Evolutionary conservation across 1,140 invertebrate species (phyloP).

Genomic region (Danaus plexippus): DNA sequence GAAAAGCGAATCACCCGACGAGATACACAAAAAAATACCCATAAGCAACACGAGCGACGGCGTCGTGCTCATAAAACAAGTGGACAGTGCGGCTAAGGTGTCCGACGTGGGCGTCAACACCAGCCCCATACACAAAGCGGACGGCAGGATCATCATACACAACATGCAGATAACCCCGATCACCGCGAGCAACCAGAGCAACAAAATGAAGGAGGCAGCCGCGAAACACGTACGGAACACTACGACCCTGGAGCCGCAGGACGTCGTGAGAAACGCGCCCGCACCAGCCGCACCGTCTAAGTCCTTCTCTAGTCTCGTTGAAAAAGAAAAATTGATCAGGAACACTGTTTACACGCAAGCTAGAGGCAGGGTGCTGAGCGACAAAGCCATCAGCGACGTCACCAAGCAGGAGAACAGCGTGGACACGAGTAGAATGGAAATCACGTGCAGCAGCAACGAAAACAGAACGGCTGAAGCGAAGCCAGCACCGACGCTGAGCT

Average conservation of each 20-base stretch:
- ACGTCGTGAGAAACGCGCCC: constrained; percentile 13
- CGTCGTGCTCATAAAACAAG: constrained; percentile 20
- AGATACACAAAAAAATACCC: constrained; percentile 41
- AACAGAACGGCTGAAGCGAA: constrained; percentile 4
- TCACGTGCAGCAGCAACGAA: constrained; percentile 5
- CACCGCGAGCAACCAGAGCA: constrained; percentile 17
- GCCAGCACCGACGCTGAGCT: no score
- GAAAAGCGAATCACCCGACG: constrained; percentile 61
- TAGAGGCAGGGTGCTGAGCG: constrained; percentile 40
- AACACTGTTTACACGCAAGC: constrained; percentile 63
- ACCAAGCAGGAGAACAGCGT: constrained; percentile 2
- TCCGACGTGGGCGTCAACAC: constrained; percentile 39
- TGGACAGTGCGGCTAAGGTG: constrained; percentile 20
- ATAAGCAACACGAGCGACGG: constrained; percentile 17
- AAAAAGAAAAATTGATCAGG: constrained; percentile 55
- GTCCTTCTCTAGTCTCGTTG: constrained; percentile 12
- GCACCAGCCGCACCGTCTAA: constrained; percentile 5
- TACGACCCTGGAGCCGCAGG: constrained; percentile 15
- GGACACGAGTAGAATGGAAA: constrained; percentile 16
- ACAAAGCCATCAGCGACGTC: constrained; percentile 24
- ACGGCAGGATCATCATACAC: constrained; percentile 25
- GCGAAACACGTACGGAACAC: constrained; percentile 20
- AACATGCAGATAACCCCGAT: constrained; percentile 28
- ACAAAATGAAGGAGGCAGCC: constrained; percentile 28
- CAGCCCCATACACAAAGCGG: constrained; percentile 29